Base-by-base conservation (phyloP, 2,113 vertebrate species). In the Pyrgilauda ruficollis region DNA sequence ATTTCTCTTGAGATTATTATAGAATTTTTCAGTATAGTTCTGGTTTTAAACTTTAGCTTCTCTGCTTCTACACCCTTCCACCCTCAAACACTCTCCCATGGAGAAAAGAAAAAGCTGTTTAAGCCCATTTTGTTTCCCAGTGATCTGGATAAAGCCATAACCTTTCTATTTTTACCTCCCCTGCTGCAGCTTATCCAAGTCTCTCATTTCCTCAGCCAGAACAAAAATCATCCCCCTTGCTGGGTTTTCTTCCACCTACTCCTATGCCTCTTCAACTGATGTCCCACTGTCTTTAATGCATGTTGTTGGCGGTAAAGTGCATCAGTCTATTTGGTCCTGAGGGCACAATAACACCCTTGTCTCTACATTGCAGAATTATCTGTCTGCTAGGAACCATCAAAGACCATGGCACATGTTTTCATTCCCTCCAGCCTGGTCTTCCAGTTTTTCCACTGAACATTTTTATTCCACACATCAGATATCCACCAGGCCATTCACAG, bases 211-310 rank as follows among this genome's bases (percentile, higher is more conserved):
- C 75, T 47, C 50, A 78, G 26, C n/a, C n/a, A 55, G 73, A 91
- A 53, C 6, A 62, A 87, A 68, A 90, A 81, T 47, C 7, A 16
- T 73, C 13, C 24, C 22, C 43, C 10, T 66, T 41, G 16, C 33
- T 75, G 44, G 27, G 56, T 63, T 94, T 47, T 90, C 13, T 84
- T 82, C 70, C 7, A 22, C 22, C 53, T 63, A 13, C 14, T 50
- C 28, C 26, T 46, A 4, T 63, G 37, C 5, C 20, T 58, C 35
- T 62, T 0, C 0, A 70, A 43, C 50, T 55, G 31, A 39, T 64
- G 44, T 33, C 23, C 50, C 12, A 17, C 15, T 50, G 74, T 39
- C 6, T 67, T 52, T 21, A 66, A 70, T 41, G 5, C 11, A 22
- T 26, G 8, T 44, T 77, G 30, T 61, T 61, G 4, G 28, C 31